Evolutionary conservation across 1,140 invertebrate genomes (phyloP).

Genomic region (Nasonia giraulti): DNA sequence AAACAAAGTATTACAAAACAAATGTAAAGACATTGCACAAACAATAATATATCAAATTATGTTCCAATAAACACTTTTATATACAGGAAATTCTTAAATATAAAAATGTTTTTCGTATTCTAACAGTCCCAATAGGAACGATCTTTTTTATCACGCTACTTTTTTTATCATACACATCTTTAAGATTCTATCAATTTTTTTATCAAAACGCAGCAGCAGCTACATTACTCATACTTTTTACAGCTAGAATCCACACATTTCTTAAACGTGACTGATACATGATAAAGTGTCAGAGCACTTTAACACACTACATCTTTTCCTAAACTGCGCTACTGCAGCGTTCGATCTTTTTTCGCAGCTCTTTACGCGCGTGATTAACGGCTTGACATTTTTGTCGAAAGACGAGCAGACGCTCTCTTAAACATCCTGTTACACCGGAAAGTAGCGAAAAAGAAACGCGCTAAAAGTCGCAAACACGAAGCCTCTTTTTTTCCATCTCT

Average conservation of each 20-base stretch:
- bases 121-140: no score
- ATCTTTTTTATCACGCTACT: no score
- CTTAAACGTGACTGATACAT: not conserved
- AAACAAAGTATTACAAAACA: no score
- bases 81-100: no score
- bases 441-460: conserved; percentile 37
- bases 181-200: not conserved
- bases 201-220: not conserved
- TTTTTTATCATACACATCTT: no score
- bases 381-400: conserved; percentile 43
- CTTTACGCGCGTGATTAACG: conserved; percentile 39
- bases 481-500: conserved; percentile 54
- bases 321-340: not conserved
- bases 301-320: not conserved
- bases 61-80: no score
- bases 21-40: no score
- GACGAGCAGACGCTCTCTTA: conserved; percentile 12
- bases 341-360: conserved; percentile 21
- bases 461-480: conserved; percentile 48
- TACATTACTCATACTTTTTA: not conserved
- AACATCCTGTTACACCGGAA: conserved; percentile 38
- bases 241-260: not conserved
- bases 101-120: no score
- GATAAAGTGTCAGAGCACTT: not conserved
- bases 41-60: no score